Evolutionary conservation across 2,888 invertebrate genomes (phyloP).

Genomic region (Caenorhabditis drosophilae): DNA sequence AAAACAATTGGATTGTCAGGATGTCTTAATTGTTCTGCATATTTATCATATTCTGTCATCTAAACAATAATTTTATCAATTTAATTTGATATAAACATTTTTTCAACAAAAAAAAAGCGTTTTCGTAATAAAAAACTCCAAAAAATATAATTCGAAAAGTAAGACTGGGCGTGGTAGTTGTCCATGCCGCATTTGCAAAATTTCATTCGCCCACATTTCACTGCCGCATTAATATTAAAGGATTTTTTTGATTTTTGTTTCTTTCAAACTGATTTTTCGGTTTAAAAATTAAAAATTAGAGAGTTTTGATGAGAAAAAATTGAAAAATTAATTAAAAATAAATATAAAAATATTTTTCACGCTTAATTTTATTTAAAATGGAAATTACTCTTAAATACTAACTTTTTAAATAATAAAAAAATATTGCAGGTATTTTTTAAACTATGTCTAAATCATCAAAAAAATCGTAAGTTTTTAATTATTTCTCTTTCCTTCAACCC

Average conservation of each 20-base stretch:
- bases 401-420: no score
- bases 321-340: neutral
- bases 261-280: slow-evolving; percentile 3
- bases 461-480: slow-evolving; percentile 32
- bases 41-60: slow-evolving; percentile 69
- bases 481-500: no score
- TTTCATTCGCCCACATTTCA: slow-evolving; percentile 13
- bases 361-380: no score
- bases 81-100: no score
- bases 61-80: no score
- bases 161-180: slow-evolving; percentile 5
- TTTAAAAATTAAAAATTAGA: neutral
- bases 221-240: slow-evolving; percentile 10
- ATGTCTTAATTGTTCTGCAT: slow-evolving; percentile 72
- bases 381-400: no score
- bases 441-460: slow-evolving; percentile 15
- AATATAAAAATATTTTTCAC: neutral
- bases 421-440: slow-evolving; percentile 4
- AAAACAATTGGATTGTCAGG: slow-evolving; percentile 97
- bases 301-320: neutral
- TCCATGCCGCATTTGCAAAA: slow-evolving; percentile 7
- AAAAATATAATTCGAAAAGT: slow-evolving; percentile 8
- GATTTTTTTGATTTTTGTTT: slow-evolving; percentile 5
- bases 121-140: no score
- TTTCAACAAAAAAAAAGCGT: neutral